Conservation (phyloP, 1,140 invertebrate genomes). For the Cataglyphis hispanica region DNA sequence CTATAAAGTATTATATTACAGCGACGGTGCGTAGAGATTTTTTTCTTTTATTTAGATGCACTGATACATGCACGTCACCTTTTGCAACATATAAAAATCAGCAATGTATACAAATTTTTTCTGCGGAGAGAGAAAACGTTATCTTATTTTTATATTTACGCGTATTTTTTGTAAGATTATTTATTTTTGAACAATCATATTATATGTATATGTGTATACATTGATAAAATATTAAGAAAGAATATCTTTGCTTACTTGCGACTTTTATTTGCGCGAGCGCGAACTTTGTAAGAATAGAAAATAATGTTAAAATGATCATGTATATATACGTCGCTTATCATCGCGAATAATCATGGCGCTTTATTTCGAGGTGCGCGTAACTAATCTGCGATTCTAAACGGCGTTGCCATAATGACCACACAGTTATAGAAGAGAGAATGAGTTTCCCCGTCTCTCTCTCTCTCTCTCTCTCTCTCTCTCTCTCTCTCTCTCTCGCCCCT, state of each 20-base stretch:
- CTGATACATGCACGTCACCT: background rate
- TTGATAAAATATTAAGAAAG: background rate
- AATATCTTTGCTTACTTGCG: background rate
- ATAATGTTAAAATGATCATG: conserved; percentile 17
- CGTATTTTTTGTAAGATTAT: background rate
- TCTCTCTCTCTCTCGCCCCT: background rate
- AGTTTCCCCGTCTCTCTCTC: conserved; percentile 5
- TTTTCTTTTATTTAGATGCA: background rate
- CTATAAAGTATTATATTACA: conserved; percentile 55
- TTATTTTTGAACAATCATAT: no score
- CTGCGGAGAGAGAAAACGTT: background rate
- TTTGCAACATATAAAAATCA: background rate
- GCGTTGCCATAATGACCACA: conserved; percentile 47
- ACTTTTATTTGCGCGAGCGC: conserved; percentile 9
- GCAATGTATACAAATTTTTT: background rate
- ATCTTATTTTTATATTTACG: background rate
- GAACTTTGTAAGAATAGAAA: conserved; percentile 8
- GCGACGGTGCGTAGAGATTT: background rate
- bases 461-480: conserved; percentile 17
- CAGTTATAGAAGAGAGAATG: conserved; percentile 58
- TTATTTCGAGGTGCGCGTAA: conserved; percentile 58
- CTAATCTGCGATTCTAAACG: conserved; percentile 62
- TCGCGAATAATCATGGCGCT: conserved; percentile 56
- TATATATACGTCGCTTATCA: conserved; percentile 45
- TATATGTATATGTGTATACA: background rate